Base-by-base conservation (phyloP, 2,888 invertebrate genomes). In the Notodonta ziczac region DNA sequence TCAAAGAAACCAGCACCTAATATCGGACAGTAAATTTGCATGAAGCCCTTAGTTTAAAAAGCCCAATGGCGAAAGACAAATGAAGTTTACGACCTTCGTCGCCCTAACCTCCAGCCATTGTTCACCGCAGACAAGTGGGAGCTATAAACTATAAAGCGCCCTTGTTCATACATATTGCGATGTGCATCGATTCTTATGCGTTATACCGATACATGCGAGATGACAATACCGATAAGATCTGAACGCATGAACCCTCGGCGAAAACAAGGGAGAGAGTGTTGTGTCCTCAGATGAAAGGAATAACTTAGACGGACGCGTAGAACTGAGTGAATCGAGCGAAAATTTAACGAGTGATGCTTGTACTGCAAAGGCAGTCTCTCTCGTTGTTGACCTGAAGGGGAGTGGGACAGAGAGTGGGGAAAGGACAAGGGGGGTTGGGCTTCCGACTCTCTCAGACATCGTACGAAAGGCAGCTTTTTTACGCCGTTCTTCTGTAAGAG, bases 201-300 rank as follows among this genome's bases (percentile, higher is more conserved):
- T 32, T 42, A 50, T 56, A 60, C 50, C 46, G 61, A 64, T 63
- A 67, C 73, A 74, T 70, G 68, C 70, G 60, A 72, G 63, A 70
- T 64, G 66, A 72, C 68, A 67, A 70, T 74, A 74, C 68, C 75
- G 73, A 74, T 74, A 74, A 74, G 72, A 62, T 63, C 65, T 68
- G 61, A 56, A 68, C 65, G 65, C 68, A 63, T 61, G 13, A 12
- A 13, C 16, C 63, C 54, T 44, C 62, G 59, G 62, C 65, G 59
- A 67, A 71, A 70, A 68, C 67, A 72, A 67, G 72, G 69, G 72
- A 60, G 64, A 35, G 35, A 35, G 7, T 7, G 35, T 35, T 35
- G 24, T 2, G 24, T 24, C 24, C 24, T 24, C 24, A 24, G 24
- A 24, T 24, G 24, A 24, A 24, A 24, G 24, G 24, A 24, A 24